Base-by-base conservation (phyloP, 2,888 invertebrate genomes). In the Andrena flavipes region DNA sequence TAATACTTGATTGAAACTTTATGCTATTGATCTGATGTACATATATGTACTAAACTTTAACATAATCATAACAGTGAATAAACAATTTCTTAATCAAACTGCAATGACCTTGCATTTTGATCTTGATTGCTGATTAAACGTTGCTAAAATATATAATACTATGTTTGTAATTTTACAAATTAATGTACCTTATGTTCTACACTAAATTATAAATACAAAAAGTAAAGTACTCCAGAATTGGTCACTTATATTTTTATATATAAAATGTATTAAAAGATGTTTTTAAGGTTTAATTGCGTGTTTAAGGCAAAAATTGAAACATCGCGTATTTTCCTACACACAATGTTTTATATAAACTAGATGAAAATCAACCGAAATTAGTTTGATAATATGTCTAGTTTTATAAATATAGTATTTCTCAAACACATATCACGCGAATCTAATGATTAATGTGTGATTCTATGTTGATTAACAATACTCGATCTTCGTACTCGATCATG, bases 31-130 rank as follows among this genome's bases (percentile, higher is more conserved):
- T 62, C 65, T 78, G 56, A 78, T 84, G 20, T 81, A 83, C 10
- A 26, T 42, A 42, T 3, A 42, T 68, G 33, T 69, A 76, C 67
- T 80, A 84, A 85, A 81, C 71, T 87, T 89, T 86, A 88, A 90
- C 83, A 87, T 87, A 90, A 82, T 89, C 80, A 84, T 90, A 88
- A 87, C 87, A 89, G 80, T 71, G 69, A 87, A 88, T 90, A 90
- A 65, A 76, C 76, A 80, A 81, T 63, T 76, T 84, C 78, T 42
- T 8, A 33, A 64, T 67, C 23, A 70, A 83, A 74, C 49, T 77
- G 68, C 59, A 80, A 51, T 51, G 49, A 51, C 59, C 8, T 70
- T 59, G 33, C 69, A 65, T 4, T 48, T 56, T 26, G 59, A 69
- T 42, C 72, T 68, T 60, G 60, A 71, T 62, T 84, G 51, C 67